Evolutionary conservation across 1,140 invertebrate species (phyloP), one percentile per base, ranked within the genome.

Genomic region (Streblospio benedicti): DNA sequence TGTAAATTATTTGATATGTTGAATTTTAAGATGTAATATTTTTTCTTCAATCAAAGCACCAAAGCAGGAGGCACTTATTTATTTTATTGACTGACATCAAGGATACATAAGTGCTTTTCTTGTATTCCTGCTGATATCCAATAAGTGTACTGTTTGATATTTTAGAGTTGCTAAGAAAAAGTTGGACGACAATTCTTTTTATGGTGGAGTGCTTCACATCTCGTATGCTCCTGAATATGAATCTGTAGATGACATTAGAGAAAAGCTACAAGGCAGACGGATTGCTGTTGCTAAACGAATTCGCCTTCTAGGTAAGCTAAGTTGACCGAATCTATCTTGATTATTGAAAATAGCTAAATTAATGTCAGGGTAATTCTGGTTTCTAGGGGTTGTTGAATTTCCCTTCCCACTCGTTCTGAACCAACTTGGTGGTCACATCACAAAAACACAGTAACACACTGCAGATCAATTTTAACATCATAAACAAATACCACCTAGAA

Each of bases 211-310:
- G 1, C 71, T 96, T 25, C 91, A 94, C 77, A 83, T 93, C 2
- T 92, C 87, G 70, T 96, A 95, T 80, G 88, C 87, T 0, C 91
- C 91, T 4, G 92, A 96, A 76, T 81, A 87, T 65, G 92, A 96
- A 79, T 83, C 76, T 27, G 57, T 87, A 1, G 65, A 82, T 0
- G 90, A 96, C 77, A 86, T 87, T 2, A 81, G 82, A 72, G 69
- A 80, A 30, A 96, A 96, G 76, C 71, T 96, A 14, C 59, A 81
- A 4, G 84, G 87, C 68, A 76, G 91, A 55, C 77, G 81, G 45
- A 83, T 63, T 58, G 56, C 65, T 16, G 64, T 77, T 30, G 70
- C 70, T n/a, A 58, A 60, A 5, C 76, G 69, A 59, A 65, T 69
- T 5, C 59, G 65, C 23, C 62, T 69, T 52, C 60, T 65, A 54